Conservation (phyloP, 2,797 vertebrate genomes). For the Diplodus puntazzo region DNA sequence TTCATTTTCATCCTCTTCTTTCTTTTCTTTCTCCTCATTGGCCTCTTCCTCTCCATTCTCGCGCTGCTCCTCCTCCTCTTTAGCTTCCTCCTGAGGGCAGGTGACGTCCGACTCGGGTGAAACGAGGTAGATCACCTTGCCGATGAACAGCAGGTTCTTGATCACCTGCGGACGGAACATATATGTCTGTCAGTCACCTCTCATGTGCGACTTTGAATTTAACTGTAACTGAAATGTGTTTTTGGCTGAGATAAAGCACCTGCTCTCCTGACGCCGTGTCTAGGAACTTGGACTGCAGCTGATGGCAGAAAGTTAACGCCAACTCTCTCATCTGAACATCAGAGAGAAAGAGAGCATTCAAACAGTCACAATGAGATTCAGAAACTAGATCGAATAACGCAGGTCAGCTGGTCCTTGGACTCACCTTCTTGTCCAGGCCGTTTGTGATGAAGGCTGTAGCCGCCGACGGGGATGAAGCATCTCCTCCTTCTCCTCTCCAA, state of each 20-base stretch:
- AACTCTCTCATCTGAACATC: conserved; percentile 91
- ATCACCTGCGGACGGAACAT: conserved; percentile 86
- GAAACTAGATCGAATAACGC: neutral
- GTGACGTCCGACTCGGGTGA: conserved; percentile 83
- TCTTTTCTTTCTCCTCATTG: conserved; percentile 11
- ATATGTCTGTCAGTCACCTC: conserved; percentile 1
- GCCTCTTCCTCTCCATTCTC: conserved; percentile 28
- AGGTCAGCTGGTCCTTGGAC: neutral
- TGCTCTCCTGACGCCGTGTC: conserved; percentile 93
- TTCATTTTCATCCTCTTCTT: conserved; percentile 19
- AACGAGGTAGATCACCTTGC: conserved; percentile 93
- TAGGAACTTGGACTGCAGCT: conserved; percentile 95
- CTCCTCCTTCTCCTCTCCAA: conserved; percentile 78
- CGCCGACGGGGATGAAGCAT: conserved; percentile 58
- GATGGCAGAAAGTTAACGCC: conserved; percentile 90
- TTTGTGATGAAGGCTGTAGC: conserved; percentile 85
- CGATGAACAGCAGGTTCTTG: conserved; percentile 96
- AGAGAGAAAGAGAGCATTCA: fast-evolving
- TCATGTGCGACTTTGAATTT: fast-evolving
- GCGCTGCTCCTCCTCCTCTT: conserved; percentile 34
- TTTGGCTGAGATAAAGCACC: conserved; percentile 79
- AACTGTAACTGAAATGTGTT: neutral
- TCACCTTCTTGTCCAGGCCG: conserved; percentile 91
- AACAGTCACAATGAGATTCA: neutral
- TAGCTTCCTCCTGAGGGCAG: conserved; percentile 26